phyloP scores from a whole-genome alignment of 2,888 invertebrate genomes.

The Drosophila multiciliata region DNA sequence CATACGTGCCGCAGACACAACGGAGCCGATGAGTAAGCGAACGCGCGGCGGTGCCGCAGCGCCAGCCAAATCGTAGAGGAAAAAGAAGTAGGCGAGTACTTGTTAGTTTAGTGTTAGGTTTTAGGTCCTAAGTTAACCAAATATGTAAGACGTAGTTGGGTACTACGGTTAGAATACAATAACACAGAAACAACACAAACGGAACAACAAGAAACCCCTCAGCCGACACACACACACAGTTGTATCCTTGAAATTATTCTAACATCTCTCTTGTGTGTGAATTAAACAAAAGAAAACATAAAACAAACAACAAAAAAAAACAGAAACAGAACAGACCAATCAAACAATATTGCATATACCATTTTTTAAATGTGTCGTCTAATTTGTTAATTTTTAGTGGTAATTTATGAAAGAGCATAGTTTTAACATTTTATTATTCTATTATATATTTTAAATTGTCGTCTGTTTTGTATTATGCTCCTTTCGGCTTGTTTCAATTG shows the following conservation, averaged over 20 bases:
- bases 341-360: conserved; percentile 37
- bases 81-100: conserved; percentile 32
- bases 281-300: conserved; percentile 11
- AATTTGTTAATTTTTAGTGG: conserved; percentile 64
- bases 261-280: conserved; percentile 42
- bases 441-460: conserved; percentile 46
- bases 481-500: conserved; percentile 48
- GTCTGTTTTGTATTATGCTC: conserved; percentile 55
- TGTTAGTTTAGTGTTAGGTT: conserved; percentile 77
- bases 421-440: conserved; percentile 43
- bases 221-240: conserved; percentile 20
- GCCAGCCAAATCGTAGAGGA: conserved; percentile 67
- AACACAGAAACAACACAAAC: conserved; percentile 43
- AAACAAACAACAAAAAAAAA: not conserved
- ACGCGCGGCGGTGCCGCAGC: conserved; percentile 73
- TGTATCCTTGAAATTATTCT: conserved; percentile 36
- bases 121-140: conserved; percentile 75
- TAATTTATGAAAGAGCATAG: conserved; percentile 36
- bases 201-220: conserved; percentile 37
- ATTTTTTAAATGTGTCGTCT: conserved; percentile 42
- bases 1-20: conserved; percentile 72
- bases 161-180: conserved; percentile 60
- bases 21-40: conserved; percentile 77
- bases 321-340: conserved; percentile 38
- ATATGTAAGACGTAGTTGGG: conserved; percentile 70